Base-by-base conservation (phyloP, 2,797 vertebrate species). In the Macroramphosus scolopax region DNA sequence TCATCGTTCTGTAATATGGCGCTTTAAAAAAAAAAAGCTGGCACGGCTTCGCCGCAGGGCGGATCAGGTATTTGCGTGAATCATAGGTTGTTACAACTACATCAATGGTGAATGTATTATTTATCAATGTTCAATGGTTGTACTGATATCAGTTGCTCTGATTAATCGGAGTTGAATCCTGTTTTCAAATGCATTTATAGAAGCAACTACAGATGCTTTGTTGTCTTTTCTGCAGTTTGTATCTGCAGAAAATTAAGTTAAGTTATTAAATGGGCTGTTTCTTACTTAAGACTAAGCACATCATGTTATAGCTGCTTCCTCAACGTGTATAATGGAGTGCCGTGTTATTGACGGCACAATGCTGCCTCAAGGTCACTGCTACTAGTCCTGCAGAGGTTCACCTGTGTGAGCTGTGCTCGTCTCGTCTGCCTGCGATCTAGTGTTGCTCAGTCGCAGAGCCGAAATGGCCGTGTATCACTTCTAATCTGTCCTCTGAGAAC, bases 381-480 rank as follows among this genome's bases (percentile, higher is more conserved):
- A 49, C 73, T 58, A 47, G n/a, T 44, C 59, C 71, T 58, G 57
- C 60, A 55, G 59, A 33, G 26, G 44, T 67, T 44, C 64, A 80
- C 73, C 77, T 83, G 66, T 72, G 68, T 62, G 68, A 63, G 68
- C 56, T 48, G 42, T 45, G 36, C n/a, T n/a, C n/a, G n/a, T n/a
- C 25, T 26, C 22, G 9, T 16, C 6, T 34, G 32, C 33, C 24
- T 24, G 59, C 14, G 8, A 61, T 71, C 50, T 58, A 43, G 37
- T 58, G 63, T 65, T 68, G 49, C 72, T 54, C 43, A 48, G 58
- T 78, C 34, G 31, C 60, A 62, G 63, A 64, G 56, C n/a, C 49
- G 83, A 88, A 77, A 73, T 72, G 82, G 72, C 68, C 77, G 75
- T 74, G 55, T 76, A 84, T 88, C 74, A 87, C 87, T 88, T 87